Evolutionary conservation across 1,140 invertebrate species (phyloP), one percentile per base, ranked within the genome.

Genomic region (Mycetomoellerius zeteki): DNA sequence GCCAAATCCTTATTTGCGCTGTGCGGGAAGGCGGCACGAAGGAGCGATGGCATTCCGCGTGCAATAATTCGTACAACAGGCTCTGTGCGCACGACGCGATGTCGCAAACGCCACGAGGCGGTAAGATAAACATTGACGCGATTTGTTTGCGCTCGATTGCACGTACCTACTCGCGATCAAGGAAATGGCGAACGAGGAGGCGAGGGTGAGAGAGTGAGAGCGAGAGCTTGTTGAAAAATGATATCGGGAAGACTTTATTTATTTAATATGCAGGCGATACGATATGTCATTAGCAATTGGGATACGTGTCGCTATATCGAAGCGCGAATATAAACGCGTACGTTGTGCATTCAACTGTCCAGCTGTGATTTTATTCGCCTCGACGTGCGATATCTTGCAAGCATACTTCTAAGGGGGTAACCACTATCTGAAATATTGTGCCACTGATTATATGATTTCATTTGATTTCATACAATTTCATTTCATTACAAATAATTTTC

Each of bases 241-340:
- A 82, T 73, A 82, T 52, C 64, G n/a, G 24, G 77, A 81, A 81
- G 52, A 73, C 30, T 19, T 33, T 72, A 82, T 73, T 82, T 73
- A 82, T 82, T 73, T 58, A 82, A 82, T 47, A 33, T 37, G 37
- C 33, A 6, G 33, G 6, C 27, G 64, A 82, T 81, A 67, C 27
- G 76, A 10, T 21, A 16, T 27, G 47, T 27, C 37, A 16, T 7
- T 69, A 37, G 76, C 76, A 30, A 80, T 80, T 69, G 43, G 47
- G 77, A 67, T 60, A 52, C 76, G 60, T 33, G 14, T 47, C 58
- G 60, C 19, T 30, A 16, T 24, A 19, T 65, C 58, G 16, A 64
- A 52, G 43, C 54, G 60, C 14, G 19, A 80, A 21, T 52, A 69
- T 33, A 80, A 80, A 47, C 21, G 64, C 64, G 30, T 27, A 12